Percentiles rank a stretch among this genome's conserved stretches.
Evolutionary conservation across 2,888 invertebrate genomes (phyloP).

Genomic region (Cyclophora albipunctata): DNA sequence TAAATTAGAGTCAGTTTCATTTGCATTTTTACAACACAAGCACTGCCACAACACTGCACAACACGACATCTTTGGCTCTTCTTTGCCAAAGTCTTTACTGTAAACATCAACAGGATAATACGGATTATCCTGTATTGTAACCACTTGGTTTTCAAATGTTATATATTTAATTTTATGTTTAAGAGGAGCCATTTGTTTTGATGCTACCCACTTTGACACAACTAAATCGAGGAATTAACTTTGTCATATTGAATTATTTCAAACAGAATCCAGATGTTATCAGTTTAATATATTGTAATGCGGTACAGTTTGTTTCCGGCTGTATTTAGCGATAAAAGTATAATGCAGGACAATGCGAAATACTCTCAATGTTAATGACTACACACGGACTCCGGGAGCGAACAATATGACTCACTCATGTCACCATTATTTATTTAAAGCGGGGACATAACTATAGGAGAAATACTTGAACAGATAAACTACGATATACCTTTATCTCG

Average conservation of each 20-base stretch:
- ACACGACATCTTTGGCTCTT: constrained; percentile 29
- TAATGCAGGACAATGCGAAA: constrained; percentile 32
- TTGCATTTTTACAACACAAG: constrained; percentile 37
- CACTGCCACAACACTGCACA: constrained; percentile 35
- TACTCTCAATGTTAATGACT: constrained; percentile 30
- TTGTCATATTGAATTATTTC: constrained; percentile 37
- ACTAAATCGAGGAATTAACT: constrained; percentile 37
- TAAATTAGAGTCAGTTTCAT: constrained; percentile 33
- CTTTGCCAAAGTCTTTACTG: constrained; percentile 24
- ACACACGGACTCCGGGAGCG: constrained; percentile 23
- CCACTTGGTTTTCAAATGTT: constrained; percentile 39
- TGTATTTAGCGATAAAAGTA: constrained; percentile 38
- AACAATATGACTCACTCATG: constrained; percentile 4
- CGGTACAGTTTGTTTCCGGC: constrained; percentile 58
- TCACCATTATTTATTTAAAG: too few relatives aligned
- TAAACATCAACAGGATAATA: constrained; percentile 52
- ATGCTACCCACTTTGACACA: constrained; percentile 18
- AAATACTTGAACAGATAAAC: too few relatives aligned
- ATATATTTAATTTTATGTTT: constrained; percentile 39
- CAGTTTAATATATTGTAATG: constrained; percentile 40
- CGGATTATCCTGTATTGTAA: constrained; percentile 24
- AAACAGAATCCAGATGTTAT: constrained; percentile 58
- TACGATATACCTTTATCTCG: not conserved
- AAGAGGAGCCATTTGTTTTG: constrained; percentile 38
- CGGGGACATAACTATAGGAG: too few relatives aligned